phyloP scores from a whole-genome alignment of 2,888 invertebrate genomes.

The Clistopyga incitator region DNA sequence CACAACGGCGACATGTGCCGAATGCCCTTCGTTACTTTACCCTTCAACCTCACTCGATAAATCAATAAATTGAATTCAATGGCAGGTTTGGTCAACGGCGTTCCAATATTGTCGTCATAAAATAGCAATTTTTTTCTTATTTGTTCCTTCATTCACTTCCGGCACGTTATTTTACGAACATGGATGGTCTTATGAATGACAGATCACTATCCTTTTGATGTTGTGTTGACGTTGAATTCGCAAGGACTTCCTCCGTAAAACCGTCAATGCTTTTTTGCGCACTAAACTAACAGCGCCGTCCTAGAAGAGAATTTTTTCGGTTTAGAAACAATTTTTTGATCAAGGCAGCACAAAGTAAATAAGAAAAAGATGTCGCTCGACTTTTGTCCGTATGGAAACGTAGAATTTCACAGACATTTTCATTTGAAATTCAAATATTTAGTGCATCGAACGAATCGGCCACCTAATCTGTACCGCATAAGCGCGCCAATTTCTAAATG shows the following conservation, averaged over 20 bases:
- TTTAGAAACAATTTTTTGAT: no score
- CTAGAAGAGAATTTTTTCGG: no score
- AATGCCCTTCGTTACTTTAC: slow-evolving; percentile 1
- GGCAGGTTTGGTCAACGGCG: not conserved
- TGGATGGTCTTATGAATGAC: not conserved
- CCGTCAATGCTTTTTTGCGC: no score
- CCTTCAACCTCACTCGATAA: slow-evolving; percentile 6
- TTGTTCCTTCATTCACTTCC: not conserved
- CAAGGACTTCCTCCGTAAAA: no score
- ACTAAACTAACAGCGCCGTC: no score
- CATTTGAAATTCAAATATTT: no score
- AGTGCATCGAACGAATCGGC: not conserved
- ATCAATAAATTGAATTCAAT: slow-evolving; percentile 7
- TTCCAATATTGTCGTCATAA: not conserved
- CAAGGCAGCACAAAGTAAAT: no score
- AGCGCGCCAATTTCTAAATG: not conserved
- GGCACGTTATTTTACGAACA: not conserved
- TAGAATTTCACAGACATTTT: no score
- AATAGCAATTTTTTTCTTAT: not conserved
- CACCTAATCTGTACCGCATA: no score
- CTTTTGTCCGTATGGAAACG: no score
- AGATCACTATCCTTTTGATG: not conserved
- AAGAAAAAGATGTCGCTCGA: no score
- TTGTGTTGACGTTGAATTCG: not conserved
- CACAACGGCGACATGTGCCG: slow-evolving; percentile 16